A percentile compares a stretch with the other conserved stretches of the same genome.
Evolutionary conservation across 2,888 invertebrate genomes (phyloP).

Genomic region (Caenorhabditis sp.): DNA sequence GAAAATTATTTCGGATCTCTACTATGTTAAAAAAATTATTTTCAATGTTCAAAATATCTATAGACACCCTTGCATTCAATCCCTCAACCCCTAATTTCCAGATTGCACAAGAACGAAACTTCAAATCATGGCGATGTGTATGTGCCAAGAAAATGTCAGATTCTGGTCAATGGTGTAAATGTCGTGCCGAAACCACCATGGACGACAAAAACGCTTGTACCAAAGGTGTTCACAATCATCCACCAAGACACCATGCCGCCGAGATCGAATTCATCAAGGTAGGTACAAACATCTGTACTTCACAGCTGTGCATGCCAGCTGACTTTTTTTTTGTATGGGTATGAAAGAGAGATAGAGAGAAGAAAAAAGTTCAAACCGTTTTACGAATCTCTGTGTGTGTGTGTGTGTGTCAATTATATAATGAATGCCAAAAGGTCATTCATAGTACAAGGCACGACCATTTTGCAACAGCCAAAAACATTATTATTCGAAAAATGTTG

Average conservation of each 20-base stretch:
- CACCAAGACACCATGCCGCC: conserved; percentile 67
- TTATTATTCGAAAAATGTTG: neutral
- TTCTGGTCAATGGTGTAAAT: conserved; percentile 63
- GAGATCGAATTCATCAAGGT: conserved; percentile 70
- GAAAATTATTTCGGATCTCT: too few relatives aligned
- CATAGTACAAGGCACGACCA: conserved; percentile 15
- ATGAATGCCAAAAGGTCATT: conserved; percentile 28
- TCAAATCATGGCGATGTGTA: conserved; percentile 70
- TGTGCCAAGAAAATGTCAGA: conserved; percentile 70
- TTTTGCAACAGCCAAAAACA: neutral
- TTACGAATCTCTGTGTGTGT: neutral
- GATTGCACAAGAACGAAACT: conserved; percentile 56
- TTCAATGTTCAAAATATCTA: too few relatives aligned
- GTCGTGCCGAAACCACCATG: conserved; percentile 68
- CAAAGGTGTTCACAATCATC: conserved; percentile 69
- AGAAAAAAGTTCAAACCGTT: conserved; percentile 2
- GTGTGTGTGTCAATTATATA: conserved; percentile 11
- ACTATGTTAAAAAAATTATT: too few relatives aligned
- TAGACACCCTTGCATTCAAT: too few relatives aligned
- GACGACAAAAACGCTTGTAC: conserved; percentile 66
- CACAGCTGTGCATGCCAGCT: conserved; percentile 5
- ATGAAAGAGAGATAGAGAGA: neutral
- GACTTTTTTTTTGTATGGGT: neutral
- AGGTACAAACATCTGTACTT: conserved; percentile 4
- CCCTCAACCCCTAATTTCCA: too few relatives aligned